These are phyloP conservation scores for Microcebus murinus DNA, from an alignment of 2,113 vertebrate genomes.

Conservation along the genomic window DNA sequence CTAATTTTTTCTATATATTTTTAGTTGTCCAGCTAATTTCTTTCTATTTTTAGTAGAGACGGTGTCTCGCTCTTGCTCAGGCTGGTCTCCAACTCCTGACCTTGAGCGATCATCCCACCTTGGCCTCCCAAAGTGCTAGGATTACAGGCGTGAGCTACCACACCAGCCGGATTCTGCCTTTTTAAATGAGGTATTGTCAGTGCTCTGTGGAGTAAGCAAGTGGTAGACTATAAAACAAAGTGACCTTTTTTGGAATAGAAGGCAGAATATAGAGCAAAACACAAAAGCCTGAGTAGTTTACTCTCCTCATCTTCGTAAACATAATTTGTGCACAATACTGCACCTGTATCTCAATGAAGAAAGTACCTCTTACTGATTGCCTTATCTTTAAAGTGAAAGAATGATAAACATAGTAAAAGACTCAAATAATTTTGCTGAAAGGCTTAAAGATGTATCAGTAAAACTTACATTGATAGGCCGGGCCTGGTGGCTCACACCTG, in stretches of 20 bases:
- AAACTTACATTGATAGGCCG: background rate
- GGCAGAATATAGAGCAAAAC: background rate
- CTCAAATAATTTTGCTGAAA: background rate
- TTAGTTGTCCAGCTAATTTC: no score
- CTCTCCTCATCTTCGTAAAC: background rate
- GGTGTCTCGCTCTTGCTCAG: no score
- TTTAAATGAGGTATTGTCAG: conserved; percentile 1
- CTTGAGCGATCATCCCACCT: no score
- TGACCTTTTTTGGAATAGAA: background rate
- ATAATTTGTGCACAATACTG: background rate
- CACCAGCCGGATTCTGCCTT: background rate
- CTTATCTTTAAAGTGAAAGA: conserved; percentile 29
- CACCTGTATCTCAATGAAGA: background rate
- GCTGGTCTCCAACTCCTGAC: no score
- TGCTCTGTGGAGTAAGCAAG: background rate
- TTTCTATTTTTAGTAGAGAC: no score
- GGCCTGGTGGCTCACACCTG: no score
- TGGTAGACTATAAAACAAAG: background rate
- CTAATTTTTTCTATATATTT: no score
- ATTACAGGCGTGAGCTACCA: no score
- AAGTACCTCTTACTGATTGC: background rate
- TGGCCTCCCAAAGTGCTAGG: no score
- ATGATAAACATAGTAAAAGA: background rate
- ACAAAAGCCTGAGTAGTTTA: background rate
- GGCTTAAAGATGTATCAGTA: background rate